Evolutionary conservation across 2,888 invertebrate species (phyloP), one percentile per base, ranked within the genome.

Genomic region (Laspeyria flexula): DNA sequence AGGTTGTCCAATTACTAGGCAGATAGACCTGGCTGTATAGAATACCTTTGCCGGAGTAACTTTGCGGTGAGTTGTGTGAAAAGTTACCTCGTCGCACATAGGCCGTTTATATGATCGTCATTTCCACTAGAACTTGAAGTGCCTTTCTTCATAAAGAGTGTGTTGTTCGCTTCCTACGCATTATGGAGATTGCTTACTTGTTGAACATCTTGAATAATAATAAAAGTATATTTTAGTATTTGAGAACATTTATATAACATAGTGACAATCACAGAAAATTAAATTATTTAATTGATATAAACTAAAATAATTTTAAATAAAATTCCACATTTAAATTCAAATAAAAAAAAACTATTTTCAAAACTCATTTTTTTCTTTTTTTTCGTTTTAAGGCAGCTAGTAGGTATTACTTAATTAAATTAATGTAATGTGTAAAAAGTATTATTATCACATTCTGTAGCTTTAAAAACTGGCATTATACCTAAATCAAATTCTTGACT

Each of bases 401-500:
- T 1, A 25, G 7, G 7, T 25, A 25, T n/a, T n/a, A n/a, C n/a
- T n/a, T n/a, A n/a, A n/a, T n/a, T n/a, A n/a, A n/a, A n/a, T n/a
- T n/a, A n/a, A n/a, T n/a, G n/a, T n/a, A n/a, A n/a, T n/a, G n/a
- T n/a, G n/a, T n/a, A n/a, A n/a, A n/a, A n/a, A 7, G 25, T 25
- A 13, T 13, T 5, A 33, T 33, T 33, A 13, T 33, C 31, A 33
- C 13, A 15, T 34, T 5, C 9, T 21, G n/a, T 34, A 13, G 6
- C n/a, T 23, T n/a, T 30, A 15, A 58, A 61, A 58, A 50, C 31
- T 11, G 10, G 3, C 25, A 18, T 27, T 43, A 25, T 25, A n/a
- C n/a, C n/a, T n/a, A 44, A 59, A 50, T 59, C 49, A 45, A 59
- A 64, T 47, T 57, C 30, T 46, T 40, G 40, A 62, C 56, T 71